These are phyloP conservation scores for Drosophila jambulina DNA, from an alignment of 1,140 invertebrate species.

Conservation along the genomic window DNA sequence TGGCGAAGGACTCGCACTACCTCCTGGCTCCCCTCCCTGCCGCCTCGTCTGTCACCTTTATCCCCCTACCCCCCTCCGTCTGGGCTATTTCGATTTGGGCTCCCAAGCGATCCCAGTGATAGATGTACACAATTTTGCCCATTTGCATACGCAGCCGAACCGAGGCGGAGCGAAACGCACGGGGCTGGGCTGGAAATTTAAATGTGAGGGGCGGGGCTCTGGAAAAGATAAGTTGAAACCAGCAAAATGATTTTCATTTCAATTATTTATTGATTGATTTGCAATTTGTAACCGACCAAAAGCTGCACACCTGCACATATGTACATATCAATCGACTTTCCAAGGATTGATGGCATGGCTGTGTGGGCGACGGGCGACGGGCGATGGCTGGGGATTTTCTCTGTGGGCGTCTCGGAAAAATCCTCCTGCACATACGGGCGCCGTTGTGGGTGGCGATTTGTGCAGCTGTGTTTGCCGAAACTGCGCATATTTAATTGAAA, in stretches of 20 bases:
- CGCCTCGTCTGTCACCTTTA: slow-evolving; percentile 28
- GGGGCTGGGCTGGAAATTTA: slow-evolving; percentile 3
- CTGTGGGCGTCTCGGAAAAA: slow-evolving; percentile 29
- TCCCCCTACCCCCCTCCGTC: slow-evolving; percentile 12
- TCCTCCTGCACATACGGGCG: slow-evolving; percentile 11
- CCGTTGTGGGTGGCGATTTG: slow-evolving; percentile 44
- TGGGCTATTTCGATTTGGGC: slow-evolving; percentile 67
- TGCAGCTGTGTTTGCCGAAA: slow-evolving; percentile 73
- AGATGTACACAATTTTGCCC: slow-evolving; percentile 79
- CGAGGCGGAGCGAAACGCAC: slow-evolving; percentile 58
- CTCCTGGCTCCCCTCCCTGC: neutral
- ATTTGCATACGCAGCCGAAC: slow-evolving; percentile 77
- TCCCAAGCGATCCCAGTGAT: slow-evolving; percentile 71
- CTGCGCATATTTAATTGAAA: slow-evolving; percentile 83
- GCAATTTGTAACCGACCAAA: slow-evolving; percentile 83
- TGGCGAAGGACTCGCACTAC: slow-evolving; percentile 51
- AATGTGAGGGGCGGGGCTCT: slow-evolving; percentile 15
- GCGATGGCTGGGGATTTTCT: slow-evolving; percentile 6
- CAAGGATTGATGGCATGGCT: slow-evolving; percentile 56
- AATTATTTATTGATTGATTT: slow-evolving; percentile 84
- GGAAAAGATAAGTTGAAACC: slow-evolving; percentile 79
- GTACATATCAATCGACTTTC: slow-evolving; percentile 75
- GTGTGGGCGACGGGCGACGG: neutral
- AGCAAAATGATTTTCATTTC: slow-evolving; percentile 83
- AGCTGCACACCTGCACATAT: slow-evolving; percentile 76